A percentile compares a stretch with the other conserved stretches of the same genome.
Conservation (phyloP, 2,113 vertebrate species). For the Pygoscelis adeliae region DNA sequence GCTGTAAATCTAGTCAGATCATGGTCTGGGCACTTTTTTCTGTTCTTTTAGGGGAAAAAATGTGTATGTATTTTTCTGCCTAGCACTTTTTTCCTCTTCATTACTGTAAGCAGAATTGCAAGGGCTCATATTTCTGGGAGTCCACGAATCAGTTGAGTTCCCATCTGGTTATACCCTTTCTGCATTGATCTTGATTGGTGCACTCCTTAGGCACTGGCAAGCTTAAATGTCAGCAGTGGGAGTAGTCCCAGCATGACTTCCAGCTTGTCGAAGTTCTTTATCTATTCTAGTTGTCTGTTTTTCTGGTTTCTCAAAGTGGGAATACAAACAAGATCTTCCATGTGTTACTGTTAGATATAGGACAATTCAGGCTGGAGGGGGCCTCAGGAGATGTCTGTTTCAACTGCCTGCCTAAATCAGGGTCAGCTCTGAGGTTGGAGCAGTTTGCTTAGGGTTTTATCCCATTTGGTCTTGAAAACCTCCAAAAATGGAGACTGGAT, state of each 20-base stretch:
- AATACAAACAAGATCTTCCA: not conserved
- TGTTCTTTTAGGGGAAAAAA: not conserved
- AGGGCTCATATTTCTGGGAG: not conserved
- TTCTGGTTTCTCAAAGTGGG: not conserved
- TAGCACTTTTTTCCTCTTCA: not conserved
- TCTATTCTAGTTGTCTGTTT: not conserved
- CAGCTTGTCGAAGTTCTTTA: not conserved
- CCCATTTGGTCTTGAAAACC: not conserved
- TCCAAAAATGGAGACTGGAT: not conserved
- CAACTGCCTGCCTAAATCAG: not conserved
- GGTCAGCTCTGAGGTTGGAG: not conserved
- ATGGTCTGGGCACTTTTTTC: not conserved
- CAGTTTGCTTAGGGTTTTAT: not conserved
- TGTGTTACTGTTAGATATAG: not conserved
- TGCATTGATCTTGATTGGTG: constrained; percentile 19
- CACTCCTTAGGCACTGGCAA: constrained; percentile 33
- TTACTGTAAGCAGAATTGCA: not conserved
- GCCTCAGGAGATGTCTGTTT: not conserved
- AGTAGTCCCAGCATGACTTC: constrained; percentile 11
- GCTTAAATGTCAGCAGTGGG: constrained; percentile 63
- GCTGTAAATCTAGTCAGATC: not conserved
- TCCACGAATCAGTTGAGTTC: not conserved
- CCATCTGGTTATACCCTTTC: constrained; percentile 27
- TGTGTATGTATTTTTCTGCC: not conserved
- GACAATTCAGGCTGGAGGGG: not conserved